These are phyloP conservation scores for Castor canadensis DNA, from an alignment of 2,113 vertebrate species.

Conservation along the genomic window DNA sequence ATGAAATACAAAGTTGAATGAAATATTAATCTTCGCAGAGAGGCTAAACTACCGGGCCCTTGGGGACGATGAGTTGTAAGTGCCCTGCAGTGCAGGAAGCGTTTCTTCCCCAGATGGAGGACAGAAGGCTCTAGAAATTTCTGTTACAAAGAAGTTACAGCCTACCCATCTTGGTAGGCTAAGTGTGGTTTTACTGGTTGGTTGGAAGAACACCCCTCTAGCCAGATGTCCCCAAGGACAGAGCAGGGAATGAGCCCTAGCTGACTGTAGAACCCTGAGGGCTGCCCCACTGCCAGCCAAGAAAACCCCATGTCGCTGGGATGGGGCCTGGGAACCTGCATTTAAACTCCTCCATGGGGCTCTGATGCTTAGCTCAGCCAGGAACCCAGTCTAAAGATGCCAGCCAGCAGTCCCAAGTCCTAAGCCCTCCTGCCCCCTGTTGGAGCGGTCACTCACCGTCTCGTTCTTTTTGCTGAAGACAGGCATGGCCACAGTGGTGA, in stretches of 20 bases:
- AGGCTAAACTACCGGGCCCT: neutral
- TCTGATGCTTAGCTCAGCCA: neutral
- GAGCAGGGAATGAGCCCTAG: neutral
- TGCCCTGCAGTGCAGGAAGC: neutral
- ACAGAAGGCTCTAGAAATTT: neutral
- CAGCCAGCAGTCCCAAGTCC: fast-evolving
- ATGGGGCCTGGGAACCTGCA: neutral
- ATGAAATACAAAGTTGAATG: conserved; percentile 49
- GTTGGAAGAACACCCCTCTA: neutral
- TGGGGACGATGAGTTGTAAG: neutral
- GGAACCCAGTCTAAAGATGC: neutral
- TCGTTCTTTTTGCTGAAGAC: conserved; percentile 99
- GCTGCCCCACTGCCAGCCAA: neutral
- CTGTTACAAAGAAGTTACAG: neutral
- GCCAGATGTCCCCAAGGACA: neutral
- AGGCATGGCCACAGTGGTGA: conserved; percentile 97
- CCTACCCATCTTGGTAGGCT: neutral
- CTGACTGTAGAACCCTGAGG: neutral
- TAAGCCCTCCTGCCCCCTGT: neutral
- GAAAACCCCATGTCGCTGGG: neutral
- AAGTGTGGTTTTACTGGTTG: neutral
- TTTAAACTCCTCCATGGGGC: no score
- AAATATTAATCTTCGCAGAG: conserved; percentile 47
- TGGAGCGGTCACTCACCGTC: conserved; percentile 86
- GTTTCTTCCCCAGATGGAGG: neutral